Base-by-base conservation (phyloP, 2,113 vertebrate genomes). In the Coryphaenoides rupestris region DNA sequence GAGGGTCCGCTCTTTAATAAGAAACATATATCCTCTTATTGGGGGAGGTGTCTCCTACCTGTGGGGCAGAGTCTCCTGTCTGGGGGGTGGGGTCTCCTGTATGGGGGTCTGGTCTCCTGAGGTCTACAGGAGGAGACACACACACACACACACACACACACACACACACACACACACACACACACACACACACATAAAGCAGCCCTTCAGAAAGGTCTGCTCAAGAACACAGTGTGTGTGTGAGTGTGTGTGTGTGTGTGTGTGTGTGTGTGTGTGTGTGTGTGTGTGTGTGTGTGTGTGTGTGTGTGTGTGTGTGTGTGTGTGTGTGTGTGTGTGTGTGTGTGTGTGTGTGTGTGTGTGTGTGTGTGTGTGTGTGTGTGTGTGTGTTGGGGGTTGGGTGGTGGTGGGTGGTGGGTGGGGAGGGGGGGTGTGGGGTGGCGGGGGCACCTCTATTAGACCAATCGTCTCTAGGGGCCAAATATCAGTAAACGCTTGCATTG, bases 381-480 rank as follows among this genome's bases (percentile, higher is more conserved):
- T 19, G 26, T 6, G 1, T 64, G 59, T 14, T 62, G 21, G 26
- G 4, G 1, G 2, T 61, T 50, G n/a, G n/a, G n/a, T 50, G n/a
- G 47, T n/a, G 16, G 10, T 7, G 23, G 24, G 49, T 55, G 55
- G 53, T 68, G 49, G 26, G 15, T 15, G 54, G 73, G 57, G 28
- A 33, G 28, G 28, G 28, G 47, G 70, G 49, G 40, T 12, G 19
- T 56, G 71, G 57, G 55, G 49, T 56, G 24, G 61, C 24, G 9
- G 19, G 16, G 15, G 0, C 19, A 63, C n/a, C n/a, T n/a, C n/a
- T n/a, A n/a, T n/a, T n/a, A n/a, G n/a, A n/a, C n/a, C 65, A 70
- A 73, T 83, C 76, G 82, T 76, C 63, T 68, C 58, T 54, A 52
- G 55, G 21, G 55, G 61, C 46, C 66, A 74, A 65, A 63, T 56